Conservation (phyloP, 2,113 vertebrate genomes). For the Lethenteron camtschaticum region DNA sequence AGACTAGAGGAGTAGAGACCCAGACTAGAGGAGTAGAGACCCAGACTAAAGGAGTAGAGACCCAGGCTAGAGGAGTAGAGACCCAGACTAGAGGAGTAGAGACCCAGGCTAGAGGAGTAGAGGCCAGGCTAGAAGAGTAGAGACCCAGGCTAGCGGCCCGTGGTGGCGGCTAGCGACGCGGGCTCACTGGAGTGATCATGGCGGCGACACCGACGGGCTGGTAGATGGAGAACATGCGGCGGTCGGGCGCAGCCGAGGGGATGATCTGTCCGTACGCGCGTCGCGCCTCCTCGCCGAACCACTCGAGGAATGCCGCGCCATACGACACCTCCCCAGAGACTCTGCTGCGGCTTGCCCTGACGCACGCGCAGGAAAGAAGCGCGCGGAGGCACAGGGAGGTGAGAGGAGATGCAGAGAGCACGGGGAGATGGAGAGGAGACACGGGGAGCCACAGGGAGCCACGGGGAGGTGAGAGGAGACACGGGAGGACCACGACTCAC, state of each 20-base stretch:
- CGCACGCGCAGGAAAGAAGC: background rate
- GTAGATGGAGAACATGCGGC: slow-evolving; percentile 48
- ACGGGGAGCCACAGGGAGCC: no score
- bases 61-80: no score
- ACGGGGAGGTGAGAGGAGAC: background rate
- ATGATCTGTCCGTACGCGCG: slow-evolving; percentile 66
- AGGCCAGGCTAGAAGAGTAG: no score
- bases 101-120: no score
- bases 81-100: no score
- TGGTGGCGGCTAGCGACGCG: no score
- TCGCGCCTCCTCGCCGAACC: slow-evolving; percentile 80
- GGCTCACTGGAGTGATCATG: slow-evolving; percentile 67
- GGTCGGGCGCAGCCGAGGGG: slow-evolving; percentile 23
- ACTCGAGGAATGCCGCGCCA: slow-evolving; percentile 64
- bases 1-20: no score
- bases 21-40: no score
- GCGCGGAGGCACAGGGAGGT: background rate
- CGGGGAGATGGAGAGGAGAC: no score
- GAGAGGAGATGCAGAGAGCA: background rate
- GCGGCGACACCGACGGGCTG: slow-evolving; percentile 65
- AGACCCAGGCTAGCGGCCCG: no score
- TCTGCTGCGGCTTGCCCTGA: slow-evolving; percentile 68
- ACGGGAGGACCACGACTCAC: slow-evolving; percentile 30
- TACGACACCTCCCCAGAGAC: slow-evolving; percentile 48
- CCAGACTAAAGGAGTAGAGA: no score